Conservation (phyloP, 2,888 invertebrate genomes). For the Hedychridium roseum region DNA sequence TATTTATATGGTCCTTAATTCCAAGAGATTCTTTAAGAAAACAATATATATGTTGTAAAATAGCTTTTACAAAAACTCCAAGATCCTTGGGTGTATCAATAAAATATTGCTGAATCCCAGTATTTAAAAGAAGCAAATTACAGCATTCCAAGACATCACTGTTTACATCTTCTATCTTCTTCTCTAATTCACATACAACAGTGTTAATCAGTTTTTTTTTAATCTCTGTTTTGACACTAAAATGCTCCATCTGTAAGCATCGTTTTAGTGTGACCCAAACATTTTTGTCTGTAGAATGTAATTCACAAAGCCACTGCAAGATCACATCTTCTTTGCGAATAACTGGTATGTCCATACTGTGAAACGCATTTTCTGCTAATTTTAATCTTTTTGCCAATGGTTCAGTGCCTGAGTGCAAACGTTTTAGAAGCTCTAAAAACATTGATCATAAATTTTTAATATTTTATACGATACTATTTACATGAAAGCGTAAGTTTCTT, state of each 20-base stretch:
- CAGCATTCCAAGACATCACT: slow-evolving; percentile 36
- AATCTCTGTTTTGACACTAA: slow-evolving; percentile 31
- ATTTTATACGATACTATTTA: too few species aligned
- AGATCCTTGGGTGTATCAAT: slow-evolving; percentile 30
- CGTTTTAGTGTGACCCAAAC: slow-evolving; percentile 38
- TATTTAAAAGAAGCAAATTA: slow-evolving; percentile 28
- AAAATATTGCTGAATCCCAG: slow-evolving; percentile 41
- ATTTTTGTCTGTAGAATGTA: slow-evolving; percentile 14
- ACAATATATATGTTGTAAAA: slow-evolving; percentile 28
- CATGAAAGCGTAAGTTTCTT: too few species aligned
- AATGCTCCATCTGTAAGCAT: slow-evolving; percentile 34
- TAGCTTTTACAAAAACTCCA: slow-evolving; percentile 27
- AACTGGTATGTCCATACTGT: slow-evolving; percentile 65
- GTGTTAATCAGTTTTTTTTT: slow-evolving; percentile 39
- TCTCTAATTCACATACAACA: slow-evolving; percentile 31
- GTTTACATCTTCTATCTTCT: slow-evolving; percentile 7
- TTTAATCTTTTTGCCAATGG: slow-evolving; percentile 67
- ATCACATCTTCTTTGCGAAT: slow-evolving; percentile 66
- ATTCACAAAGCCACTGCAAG: slow-evolving; percentile 65
- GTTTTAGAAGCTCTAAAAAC: slow-evolving; percentile 65
- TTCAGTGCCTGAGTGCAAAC: slow-evolving; percentile 62
- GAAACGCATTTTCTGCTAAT: slow-evolving; percentile 67
- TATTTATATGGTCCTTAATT: not conserved
- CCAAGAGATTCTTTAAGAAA: slow-evolving; percentile 6
- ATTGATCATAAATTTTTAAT: too few species aligned